Evolutionary conservation across 2,888 invertebrate genomes (phyloP), one percentile per base, ranked within the genome.

Genomic region (Drosophila imparisetae): DNA sequence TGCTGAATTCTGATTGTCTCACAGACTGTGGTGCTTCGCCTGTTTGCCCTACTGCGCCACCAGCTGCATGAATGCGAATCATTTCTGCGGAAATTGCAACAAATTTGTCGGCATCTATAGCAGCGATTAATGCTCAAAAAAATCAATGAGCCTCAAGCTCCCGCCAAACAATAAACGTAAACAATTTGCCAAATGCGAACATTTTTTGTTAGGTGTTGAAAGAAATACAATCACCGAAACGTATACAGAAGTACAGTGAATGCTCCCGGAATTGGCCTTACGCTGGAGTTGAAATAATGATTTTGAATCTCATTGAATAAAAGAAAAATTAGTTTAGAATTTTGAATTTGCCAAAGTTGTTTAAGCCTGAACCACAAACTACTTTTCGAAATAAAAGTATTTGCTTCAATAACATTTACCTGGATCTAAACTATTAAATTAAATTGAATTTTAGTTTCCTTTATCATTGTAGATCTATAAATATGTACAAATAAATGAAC

Each of bases 31-130:
- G 94, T 94, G 94, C 1, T 94, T 94, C 66, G 93, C 93, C 48
- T 94, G 94, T 66, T 75, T 95, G 29, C 95, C 95, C 0, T 95
- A 95, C 88, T 95, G 94, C 78, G 92, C 94, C 78, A 93, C 94
- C 63, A 93, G 94, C 32, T 95, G 94, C 85, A 93, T 93, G 88
- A 94, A 93, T 69, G 92, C 93, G 3, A 94, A 94, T 68, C 95
- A 95, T 85, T 94, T 94, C 76, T 95, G 95, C 70, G 94, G 94
- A 0, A 93, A 94, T 78, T 95, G 95, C 88, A 93, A 93, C 68
- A 92, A 94, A 7, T 94, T 93, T 75, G 88, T 95, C 34, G 95
- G 95, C 54, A 93, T 93, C 55, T 94, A 94, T 53, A 81, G 62
- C 65, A 71, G 70, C 61, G 80, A 76, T 66, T 89, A 71, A 60